A percentile compares a stretch with the other conserved stretches of the same genome.
phyloP scores from a whole-genome alignment of 1,140 invertebrate species.

The Temnothorax curvispinosus region DNA sequence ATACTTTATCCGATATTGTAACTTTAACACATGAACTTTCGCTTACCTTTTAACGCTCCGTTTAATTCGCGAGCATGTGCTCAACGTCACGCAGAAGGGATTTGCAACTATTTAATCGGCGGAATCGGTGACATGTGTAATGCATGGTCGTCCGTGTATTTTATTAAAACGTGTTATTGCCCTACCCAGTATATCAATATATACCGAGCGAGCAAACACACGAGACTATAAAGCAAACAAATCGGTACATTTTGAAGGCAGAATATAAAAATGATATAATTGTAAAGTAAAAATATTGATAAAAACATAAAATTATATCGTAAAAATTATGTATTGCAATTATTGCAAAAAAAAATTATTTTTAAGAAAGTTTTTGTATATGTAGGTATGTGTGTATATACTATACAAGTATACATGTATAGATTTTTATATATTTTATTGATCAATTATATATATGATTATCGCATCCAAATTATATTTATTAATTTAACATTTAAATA shows the following conservation, averaged over 20 bases:
- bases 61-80: slow-evolving; percentile 49
- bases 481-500: neutral
- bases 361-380: neutral
- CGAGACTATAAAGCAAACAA: slow-evolving; percentile 47
- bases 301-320: neutral
- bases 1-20: slow-evolving; percentile 18
- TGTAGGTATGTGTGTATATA: too few species aligned
- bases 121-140: slow-evolving; percentile 31
- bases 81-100: slow-evolving; percentile 50
- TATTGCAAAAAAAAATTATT: neutral
- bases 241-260: slow-evolving; percentile 22
- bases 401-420: too few species aligned
- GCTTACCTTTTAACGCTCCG: slow-evolving; percentile 42
- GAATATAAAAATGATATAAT: slow-evolving; percentile 2
- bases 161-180: slow-evolving; percentile 48
- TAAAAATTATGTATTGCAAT: neutral
- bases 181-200: slow-evolving; percentile 18
- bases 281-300: slow-evolving; percentile 3
- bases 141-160: slow-evolving; percentile 31
- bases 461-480: neutral
- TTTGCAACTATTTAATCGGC: slow-evolving; percentile 51
- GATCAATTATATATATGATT: neutral
- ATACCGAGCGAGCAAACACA: slow-evolving; percentile 34
- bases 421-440: neutral
- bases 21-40: slow-evolving; percentile 52